Conservation (phyloP, 2,797 vertebrate species). For the Rhinatrema bivittatum region DNA sequence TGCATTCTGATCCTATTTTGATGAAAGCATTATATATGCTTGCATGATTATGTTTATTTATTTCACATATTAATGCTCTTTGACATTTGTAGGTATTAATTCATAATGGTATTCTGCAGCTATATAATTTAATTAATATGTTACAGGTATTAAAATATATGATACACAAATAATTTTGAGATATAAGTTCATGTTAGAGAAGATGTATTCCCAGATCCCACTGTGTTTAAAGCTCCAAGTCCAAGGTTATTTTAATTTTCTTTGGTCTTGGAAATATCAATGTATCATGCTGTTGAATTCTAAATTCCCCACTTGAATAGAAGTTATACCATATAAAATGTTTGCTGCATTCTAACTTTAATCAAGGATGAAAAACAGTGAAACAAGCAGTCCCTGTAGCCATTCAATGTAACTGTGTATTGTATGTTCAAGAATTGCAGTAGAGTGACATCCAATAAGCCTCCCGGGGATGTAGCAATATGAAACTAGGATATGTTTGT, state of each 20-base stretch:
- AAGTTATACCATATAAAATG: slow-evolving; percentile 2
- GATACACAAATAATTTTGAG: too few species aligned
- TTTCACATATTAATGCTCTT: too few species aligned
- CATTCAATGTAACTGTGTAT: slow-evolving; percentile 18
- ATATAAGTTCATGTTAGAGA: background rate
- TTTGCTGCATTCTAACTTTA: slow-evolving; percentile 22
- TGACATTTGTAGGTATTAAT: too few species aligned
- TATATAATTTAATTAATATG: too few species aligned
- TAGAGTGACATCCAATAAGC: slow-evolving; percentile 8
- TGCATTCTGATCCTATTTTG: too few species aligned
- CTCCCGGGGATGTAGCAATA: slow-evolving; percentile 23
- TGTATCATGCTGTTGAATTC: slow-evolving; percentile 9
- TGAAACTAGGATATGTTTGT: slow-evolving; percentile 28
- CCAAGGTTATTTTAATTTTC: background rate
- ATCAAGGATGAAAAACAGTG: slow-evolving; percentile 31
- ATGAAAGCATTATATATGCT: too few species aligned
- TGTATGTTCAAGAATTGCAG: slow-evolving; percentile 22
- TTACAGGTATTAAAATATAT: background rate
- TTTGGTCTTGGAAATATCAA: slow-evolving; percentile 4
- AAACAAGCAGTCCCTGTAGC: slow-evolving; percentile 4
- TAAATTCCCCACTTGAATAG: slow-evolving; percentile 3
- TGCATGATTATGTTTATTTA: too few species aligned
- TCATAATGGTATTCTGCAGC: too few species aligned
- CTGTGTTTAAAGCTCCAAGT: background rate
- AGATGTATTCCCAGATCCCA: background rate